Evolutionary conservation across 2,113 vertebrate genomes (phyloP).

Genomic region (Todiramphus chloris): DNA sequence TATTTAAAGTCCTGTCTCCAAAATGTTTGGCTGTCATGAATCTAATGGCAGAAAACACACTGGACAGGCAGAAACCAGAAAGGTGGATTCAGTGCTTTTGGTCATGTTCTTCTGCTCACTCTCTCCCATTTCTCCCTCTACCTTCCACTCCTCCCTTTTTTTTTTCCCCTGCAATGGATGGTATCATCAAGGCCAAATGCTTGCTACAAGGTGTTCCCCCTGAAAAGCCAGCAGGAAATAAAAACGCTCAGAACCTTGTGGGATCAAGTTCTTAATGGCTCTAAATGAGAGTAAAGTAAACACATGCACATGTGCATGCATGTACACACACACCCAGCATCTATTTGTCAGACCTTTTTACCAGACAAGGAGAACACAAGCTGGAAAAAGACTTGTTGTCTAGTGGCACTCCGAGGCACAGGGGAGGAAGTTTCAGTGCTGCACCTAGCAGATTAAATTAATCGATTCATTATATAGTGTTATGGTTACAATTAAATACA

Average conservation of each 20-base stretch:
- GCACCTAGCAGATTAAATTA: not conserved
- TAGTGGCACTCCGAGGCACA: not conserved
- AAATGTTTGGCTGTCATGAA: not conserved
- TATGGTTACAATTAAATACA: not conserved
- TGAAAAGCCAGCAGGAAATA: not conserved
- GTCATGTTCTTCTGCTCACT: not conserved
- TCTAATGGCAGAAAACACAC: not conserved
- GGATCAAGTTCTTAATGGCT: constrained; percentile 56
- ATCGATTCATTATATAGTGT: not conserved
- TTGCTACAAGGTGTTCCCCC: not conserved
- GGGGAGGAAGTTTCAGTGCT: not conserved
- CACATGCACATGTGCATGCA: constrained; percentile 45
- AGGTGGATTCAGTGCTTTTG: not conserved
- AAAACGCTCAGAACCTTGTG: constrained; percentile 29
- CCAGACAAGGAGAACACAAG: not conserved
- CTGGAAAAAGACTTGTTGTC: not conserved
- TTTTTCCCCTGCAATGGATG: not conserved
- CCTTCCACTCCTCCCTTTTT: accelerated
- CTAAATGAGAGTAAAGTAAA: constrained; percentile 52
- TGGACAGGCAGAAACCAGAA: not conserved
- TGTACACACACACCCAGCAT: constrained; percentile 32
- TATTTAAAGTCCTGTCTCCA: not conserved
- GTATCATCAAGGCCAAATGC: not conserved
- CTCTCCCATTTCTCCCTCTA: not conserved
- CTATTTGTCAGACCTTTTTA: constrained; percentile 40